Conservation (phyloP, 2,113 vertebrate species). For the Salvelinus sp. region DNA sequence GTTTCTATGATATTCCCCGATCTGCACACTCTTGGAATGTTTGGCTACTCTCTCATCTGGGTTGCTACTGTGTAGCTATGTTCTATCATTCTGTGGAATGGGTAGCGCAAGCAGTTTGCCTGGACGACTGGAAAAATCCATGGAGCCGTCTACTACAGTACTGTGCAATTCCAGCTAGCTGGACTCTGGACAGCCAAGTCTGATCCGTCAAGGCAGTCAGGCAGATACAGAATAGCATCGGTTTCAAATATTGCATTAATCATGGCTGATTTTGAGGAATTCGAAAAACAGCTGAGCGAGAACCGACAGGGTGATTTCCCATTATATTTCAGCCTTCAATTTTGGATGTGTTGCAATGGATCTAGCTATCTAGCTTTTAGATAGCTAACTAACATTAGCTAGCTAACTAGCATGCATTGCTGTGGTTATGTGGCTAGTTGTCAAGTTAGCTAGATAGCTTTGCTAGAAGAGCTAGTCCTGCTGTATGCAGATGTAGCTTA, state of each 20-base stretch:
- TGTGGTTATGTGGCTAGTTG: not conserved
- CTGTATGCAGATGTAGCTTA: too few species aligned
- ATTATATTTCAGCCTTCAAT: not conserved
- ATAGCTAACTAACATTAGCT: not conserved
- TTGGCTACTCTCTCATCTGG: too few species aligned
- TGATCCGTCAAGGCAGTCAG: too few species aligned
- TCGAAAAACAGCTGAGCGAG: conserved; percentile 77
- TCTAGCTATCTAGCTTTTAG: too few species aligned
- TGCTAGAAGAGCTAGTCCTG: not conserved
- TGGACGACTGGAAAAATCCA: conserved; percentile 10
- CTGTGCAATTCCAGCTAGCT: not conserved
- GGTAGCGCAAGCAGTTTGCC: not conserved
- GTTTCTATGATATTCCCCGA: not conserved
- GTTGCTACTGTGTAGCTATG: not conserved
- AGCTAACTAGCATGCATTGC: not conserved
- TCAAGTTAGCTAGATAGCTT: not conserved
- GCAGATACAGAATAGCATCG: too few species aligned
- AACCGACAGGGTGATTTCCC: conserved; percentile 71
- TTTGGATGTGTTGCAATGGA: too few species aligned
- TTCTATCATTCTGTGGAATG: not conserved
- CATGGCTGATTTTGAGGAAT: conserved; percentile 80
- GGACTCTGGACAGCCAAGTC: not conserved
- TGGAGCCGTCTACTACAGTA: not conserved
- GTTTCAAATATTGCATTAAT: not conserved
- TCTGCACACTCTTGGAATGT: not conserved